A percentile compares a stretch with the other conserved stretches of the same genome.
Evolutionary conservation across 2,113 vertebrate species (phyloP).

Genomic region (Psittacula cyanocephala): DNA sequence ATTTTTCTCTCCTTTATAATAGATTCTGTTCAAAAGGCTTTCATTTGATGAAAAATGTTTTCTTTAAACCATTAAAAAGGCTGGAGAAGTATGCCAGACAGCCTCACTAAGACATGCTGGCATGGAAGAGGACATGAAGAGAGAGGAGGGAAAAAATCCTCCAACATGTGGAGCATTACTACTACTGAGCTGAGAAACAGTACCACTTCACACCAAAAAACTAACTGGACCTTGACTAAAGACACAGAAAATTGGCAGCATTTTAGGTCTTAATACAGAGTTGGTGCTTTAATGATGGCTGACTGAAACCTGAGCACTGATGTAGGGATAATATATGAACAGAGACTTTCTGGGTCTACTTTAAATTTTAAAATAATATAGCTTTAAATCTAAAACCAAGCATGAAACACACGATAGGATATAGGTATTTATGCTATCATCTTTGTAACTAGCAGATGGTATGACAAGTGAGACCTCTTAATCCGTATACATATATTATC

Average conservation of each 20-base stretch:
- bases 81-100: not conserved
- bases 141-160: not conserved
- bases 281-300: not conserved
- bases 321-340: not conserved
- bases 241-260: constrained; percentile 15
- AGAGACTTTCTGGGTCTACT: not conserved
- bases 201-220: not conserved
- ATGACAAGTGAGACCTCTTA: not conserved
- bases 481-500: not conserved
- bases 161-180: not conserved
- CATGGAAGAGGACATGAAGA: not conserved
- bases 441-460: not conserved
- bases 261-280: constrained; percentile 15
- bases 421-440: not conserved
- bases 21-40: not conserved
- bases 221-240: constrained; percentile 45
- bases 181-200: not conserved
- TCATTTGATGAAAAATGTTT: constrained; percentile 17
- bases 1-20: constrained; percentile 17
- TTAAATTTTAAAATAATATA: not conserved
- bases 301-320: not conserved
- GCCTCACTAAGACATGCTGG: not conserved
- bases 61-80: constrained; percentile 15
- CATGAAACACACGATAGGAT: not conserved
- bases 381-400: not conserved